These are phyloP conservation scores for Drosophila paranaensis DNA, from an alignment of 2,888 invertebrate genomes.

Conservation along the genomic window DNA sequence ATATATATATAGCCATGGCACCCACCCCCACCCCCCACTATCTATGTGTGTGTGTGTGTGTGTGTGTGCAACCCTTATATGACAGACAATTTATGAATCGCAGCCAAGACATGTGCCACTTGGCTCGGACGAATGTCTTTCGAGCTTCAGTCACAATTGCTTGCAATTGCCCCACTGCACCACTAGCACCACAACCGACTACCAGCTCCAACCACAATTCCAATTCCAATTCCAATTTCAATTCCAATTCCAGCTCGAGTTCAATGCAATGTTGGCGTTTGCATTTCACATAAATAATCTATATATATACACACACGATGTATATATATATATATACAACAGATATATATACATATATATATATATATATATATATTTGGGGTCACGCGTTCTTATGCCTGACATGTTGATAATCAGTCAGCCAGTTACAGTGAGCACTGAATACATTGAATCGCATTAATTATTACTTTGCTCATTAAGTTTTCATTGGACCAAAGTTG, in stretches of 20 bases:
- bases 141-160: constrained; percentile 3
- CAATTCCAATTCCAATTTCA: constrained; percentile 4
- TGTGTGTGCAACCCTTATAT: constrained; percentile 6
- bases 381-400: not conserved
- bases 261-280: constrained; percentile 33
- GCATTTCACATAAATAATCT: constrained; percentile 34
- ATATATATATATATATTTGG: not conserved
- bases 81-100: constrained; percentile 16
- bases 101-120: constrained; percentile 40
- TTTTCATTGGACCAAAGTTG: not conserved
- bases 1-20: constrained; percentile 53
- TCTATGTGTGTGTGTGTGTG: not conserved
- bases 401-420: constrained; percentile 7
- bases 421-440: constrained; percentile 9
- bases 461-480: constrained; percentile 2
- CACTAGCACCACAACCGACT: not conserved
- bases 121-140: constrained; percentile 21
- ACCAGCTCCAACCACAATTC: constrained; percentile 1
- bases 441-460: constrained; percentile 3
- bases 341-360: too few relatives aligned
- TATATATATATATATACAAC: not conserved
- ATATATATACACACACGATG: constrained; percentile 1
- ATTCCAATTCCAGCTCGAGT: constrained; percentile 32
- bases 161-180: not conserved
- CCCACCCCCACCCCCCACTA: constrained; percentile 10